Evolutionary conservation across 2,113 vertebrate genomes (phyloP).

Genomic region (human (Homo sapiens)): DNA sequence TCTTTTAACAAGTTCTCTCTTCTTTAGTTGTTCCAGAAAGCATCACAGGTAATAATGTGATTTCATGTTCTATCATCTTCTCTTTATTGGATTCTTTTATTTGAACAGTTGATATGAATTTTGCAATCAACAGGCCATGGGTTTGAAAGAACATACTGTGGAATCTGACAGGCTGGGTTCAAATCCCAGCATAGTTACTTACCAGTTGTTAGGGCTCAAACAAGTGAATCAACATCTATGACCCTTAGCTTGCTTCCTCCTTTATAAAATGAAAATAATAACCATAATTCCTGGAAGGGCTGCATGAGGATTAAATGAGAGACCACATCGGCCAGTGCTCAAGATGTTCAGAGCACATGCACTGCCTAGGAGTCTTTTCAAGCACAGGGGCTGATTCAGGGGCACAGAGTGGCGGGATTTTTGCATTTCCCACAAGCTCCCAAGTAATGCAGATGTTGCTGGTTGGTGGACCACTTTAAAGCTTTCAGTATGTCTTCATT

Average conservation of each 20-base stretch:
- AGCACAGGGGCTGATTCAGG: background rate
- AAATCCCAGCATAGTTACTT: background rate
- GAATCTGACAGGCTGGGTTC: background rate
- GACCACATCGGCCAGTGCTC: background rate
- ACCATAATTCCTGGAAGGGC: background rate
- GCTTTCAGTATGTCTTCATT: background rate
- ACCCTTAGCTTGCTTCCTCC: background rate
- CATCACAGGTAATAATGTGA: background rate
- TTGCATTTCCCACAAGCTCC: background rate
- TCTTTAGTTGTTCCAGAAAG: background rate
- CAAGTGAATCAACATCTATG: background rate
- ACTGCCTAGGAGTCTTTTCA: background rate
- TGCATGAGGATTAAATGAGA: background rate
- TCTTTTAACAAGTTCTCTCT: background rate
- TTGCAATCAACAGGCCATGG: background rate
- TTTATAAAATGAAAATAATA: background rate
- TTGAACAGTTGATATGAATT: background rate
- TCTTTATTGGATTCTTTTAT: conserved; percentile 9
- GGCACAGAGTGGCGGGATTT: background rate
- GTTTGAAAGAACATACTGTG: background rate
- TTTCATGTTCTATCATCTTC: background rate
- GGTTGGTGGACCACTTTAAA: rapidly evolving
- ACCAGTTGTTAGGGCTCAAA: background rate
- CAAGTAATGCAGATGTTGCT: too few species aligned
- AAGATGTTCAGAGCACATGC: background rate